These are phyloP conservation scores for Dusona sp. DNA, from an alignment of 2,888 invertebrate species.

Conservation along the genomic window DNA sequence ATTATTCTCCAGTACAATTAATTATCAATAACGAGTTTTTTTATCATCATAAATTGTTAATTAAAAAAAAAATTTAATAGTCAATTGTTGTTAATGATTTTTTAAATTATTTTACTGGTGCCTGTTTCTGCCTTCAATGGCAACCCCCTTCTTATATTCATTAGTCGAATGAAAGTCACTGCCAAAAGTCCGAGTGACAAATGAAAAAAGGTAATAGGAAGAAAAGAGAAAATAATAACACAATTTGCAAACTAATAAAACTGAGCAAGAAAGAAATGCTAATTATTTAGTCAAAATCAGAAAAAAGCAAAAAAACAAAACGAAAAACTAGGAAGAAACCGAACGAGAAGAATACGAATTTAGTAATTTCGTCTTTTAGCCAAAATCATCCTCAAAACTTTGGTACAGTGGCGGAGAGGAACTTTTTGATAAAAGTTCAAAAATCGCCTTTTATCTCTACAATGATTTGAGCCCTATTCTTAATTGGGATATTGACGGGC, in stretches of 20 bases:
- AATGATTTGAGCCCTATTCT: conserved; percentile 49
- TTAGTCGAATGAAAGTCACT: conserved; percentile 82
- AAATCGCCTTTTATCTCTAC: conserved; percentile 26
- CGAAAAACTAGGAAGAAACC: neutral
- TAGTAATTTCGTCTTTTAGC: conserved; percentile 9
- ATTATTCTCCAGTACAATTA: neutral
- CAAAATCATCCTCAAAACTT: conserved; percentile 23
- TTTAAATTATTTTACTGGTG: neutral
- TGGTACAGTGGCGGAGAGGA: conserved; percentile 6
- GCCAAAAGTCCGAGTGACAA: conserved; percentile 81
- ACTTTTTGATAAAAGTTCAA: neutral
- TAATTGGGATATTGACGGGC: neutral
- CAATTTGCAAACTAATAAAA: conserved; percentile 2
- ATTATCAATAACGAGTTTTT: neutral
- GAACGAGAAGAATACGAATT: neutral
- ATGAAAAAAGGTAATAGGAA: conserved; percentile 33
- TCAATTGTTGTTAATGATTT: neutral
- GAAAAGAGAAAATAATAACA: conserved; percentile 14
- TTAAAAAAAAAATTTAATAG: too few relatives aligned
- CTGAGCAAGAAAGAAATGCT: neutral
- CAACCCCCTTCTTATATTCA: conserved; percentile 78
- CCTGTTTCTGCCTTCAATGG: conserved; percentile 21
- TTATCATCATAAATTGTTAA: too few relatives aligned
- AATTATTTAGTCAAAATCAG: neutral
- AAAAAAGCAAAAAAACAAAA: neutral